Conservation (phyloP, 92 coral and sea anemone genomes). For the Virgularia gustaviana region DNA sequence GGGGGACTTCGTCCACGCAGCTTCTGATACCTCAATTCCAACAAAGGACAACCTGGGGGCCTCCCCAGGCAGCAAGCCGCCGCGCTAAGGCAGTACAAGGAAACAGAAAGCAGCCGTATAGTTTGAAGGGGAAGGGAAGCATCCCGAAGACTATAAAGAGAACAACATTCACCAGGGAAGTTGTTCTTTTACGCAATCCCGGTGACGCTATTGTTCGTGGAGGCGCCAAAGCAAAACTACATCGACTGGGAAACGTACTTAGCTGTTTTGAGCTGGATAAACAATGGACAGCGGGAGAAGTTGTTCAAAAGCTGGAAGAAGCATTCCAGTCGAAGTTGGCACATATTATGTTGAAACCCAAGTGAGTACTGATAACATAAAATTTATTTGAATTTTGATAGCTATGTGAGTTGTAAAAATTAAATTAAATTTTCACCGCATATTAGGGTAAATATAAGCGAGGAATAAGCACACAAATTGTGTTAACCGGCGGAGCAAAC, state of each 20-base stretch:
- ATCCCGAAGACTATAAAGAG: conserved; percentile 1
- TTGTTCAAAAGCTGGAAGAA: background rate
- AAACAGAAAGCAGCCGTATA: background rate
- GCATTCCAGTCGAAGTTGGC: background rate
- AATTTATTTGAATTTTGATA: too few relatives aligned
- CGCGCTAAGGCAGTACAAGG: background rate
- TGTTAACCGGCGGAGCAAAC: too few relatives aligned
- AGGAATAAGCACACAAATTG: too few relatives aligned
- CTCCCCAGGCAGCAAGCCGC: background rate
- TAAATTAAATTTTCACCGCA: too few relatives aligned
- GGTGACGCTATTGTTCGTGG: background rate
- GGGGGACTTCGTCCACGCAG: background rate
- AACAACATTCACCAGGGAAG: conserved; percentile 5
- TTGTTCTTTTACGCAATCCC: conserved; percentile 10
- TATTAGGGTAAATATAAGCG: too few relatives aligned
- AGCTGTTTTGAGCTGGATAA: conserved; percentile 7
- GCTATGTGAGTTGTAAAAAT: background rate
- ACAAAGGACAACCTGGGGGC: conserved; percentile 4
- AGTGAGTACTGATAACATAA: too few relatives aligned
- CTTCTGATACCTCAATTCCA: conserved; percentile 37
- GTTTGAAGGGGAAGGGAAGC: background rate
- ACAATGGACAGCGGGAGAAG: background rate
- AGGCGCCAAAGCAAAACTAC: conserved; percentile 6
- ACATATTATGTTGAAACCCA: too few relatives aligned
- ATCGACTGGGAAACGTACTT: conserved; percentile 11